Percentiles rank a stretch among this genome's conserved stretches.
phyloP scores from a whole-genome alignment of 2,797 vertebrate genomes.

The Manis javanica region DNA sequence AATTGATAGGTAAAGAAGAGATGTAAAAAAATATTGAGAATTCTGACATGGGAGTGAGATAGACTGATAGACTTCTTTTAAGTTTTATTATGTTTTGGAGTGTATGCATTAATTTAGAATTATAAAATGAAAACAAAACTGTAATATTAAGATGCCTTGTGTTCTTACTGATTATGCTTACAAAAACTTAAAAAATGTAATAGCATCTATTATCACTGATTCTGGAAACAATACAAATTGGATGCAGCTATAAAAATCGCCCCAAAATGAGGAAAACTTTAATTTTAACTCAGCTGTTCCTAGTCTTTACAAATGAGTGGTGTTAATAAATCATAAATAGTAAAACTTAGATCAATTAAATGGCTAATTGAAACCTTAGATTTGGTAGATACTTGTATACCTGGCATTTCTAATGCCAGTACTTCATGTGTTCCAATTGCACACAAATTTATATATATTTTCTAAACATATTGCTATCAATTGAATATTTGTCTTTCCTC shows the following conservation, averaged over 20 bases:
- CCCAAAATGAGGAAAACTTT: not conserved
- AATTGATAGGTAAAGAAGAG: not conserved
- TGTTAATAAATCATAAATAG: not conserved
- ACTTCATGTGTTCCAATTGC: not conserved
- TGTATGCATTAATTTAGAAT: not conserved
- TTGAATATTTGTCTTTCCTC: not conserved
- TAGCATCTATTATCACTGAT: not conserved
- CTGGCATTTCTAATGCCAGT: not conserved
- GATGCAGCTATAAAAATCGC: not conserved
- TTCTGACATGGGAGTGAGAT: not conserved
- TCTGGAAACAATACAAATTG: not conserved
- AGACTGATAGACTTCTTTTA: not conserved
- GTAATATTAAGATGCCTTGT: not conserved
- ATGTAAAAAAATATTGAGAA: not conserved
- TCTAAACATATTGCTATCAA: not conserved
- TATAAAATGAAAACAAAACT: not conserved
- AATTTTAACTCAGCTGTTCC: not conserved
- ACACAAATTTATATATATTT: not conserved
- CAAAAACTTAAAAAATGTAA: not conserved
- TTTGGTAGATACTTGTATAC: not conserved
- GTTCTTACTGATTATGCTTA: not conserved
- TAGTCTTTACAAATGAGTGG: not conserved
- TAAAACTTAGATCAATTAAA: not conserved
- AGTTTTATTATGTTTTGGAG: not conserved
- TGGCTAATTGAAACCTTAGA: not conserved